Conservation (phyloP, 2,888 invertebrate genomes). For the Pantelozetes paolii region DNA sequence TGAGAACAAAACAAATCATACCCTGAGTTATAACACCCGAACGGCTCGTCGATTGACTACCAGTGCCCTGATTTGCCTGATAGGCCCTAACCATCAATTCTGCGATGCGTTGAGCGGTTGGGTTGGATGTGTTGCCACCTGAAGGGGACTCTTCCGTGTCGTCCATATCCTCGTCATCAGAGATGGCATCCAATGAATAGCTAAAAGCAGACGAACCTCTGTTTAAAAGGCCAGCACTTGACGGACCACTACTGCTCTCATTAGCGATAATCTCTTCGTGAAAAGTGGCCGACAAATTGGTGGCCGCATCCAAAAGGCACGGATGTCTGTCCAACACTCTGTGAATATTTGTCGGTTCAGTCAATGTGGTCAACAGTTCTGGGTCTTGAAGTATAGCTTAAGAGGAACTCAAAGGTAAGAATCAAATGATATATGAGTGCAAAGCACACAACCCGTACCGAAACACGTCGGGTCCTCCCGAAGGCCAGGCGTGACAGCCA, state of each 20-base stretch:
- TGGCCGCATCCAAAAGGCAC: constrained; percentile 65
- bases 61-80: neutral
- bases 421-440: too few relatives aligned
- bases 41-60: neutral
- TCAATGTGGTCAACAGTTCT: constrained; percentile 67
- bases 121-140: neutral
- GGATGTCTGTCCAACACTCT: constrained; percentile 67
- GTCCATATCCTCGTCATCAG: constrained; percentile 53
- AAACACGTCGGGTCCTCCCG: constrained; percentile 67
- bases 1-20: neutral
- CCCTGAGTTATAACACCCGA: constrained; percentile 37
- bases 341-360: constrained; percentile 64
- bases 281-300: constrained; percentile 62
- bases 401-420: too few relatives aligned
- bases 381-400: constrained; percentile 69
- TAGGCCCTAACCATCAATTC: constrained; percentile 49
- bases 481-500: constrained; percentile 66
- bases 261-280: constrained; percentile 51
- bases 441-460: too few relatives aligned
- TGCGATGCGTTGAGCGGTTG: constrained; percentile 6
- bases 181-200: constrained; percentile 53
- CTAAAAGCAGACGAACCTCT: neutral
- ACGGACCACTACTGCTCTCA: neutral
- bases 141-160: constrained; percentile 45
- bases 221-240: constrained; percentile 2